These are phyloP conservation scores for Axis porcinus DNA, from an alignment of 2,113 vertebrate genomes.

Conservation along the genomic window DNA sequence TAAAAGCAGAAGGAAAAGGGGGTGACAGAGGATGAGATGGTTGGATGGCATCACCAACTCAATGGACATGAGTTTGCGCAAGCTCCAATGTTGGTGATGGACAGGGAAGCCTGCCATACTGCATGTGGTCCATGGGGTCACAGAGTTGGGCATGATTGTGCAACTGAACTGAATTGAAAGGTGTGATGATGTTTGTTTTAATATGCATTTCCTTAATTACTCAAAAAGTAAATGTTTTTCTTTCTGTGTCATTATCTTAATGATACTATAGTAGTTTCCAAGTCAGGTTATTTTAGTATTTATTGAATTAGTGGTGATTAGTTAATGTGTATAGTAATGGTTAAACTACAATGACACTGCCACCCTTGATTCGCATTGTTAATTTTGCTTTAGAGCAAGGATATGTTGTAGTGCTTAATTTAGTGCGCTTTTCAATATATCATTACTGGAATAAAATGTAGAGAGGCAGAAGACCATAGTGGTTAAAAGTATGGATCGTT, in stretches of 20 bases:
- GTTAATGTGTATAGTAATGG: background rate
- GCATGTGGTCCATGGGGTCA: background rate
- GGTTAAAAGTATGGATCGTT: background rate
- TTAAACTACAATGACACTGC: background rate
- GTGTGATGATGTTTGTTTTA: background rate
- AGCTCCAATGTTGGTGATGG: background rate
- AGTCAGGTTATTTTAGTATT: conserved; percentile 9
- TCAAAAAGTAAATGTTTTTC: background rate
- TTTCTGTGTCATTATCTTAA: conserved; percentile 12
- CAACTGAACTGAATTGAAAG: background rate
- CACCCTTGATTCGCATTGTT: background rate
- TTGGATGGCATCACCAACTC: background rate
- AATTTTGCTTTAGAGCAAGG: conserved; percentile 6
- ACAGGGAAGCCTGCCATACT: background rate
- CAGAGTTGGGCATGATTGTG: background rate
- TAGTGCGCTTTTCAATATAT: background rate
- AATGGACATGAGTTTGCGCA: background rate
- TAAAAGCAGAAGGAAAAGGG: background rate
- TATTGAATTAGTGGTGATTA: background rate
- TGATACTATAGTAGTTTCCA: background rate
- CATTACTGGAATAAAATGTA: background rate
- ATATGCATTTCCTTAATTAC: background rate
- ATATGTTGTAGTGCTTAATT: background rate
- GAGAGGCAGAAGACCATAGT: background rate
- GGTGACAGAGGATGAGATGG: background rate